phyloP scores from a whole-genome alignment of 1,140 invertebrate species.

The Solen grandis region DNA sequence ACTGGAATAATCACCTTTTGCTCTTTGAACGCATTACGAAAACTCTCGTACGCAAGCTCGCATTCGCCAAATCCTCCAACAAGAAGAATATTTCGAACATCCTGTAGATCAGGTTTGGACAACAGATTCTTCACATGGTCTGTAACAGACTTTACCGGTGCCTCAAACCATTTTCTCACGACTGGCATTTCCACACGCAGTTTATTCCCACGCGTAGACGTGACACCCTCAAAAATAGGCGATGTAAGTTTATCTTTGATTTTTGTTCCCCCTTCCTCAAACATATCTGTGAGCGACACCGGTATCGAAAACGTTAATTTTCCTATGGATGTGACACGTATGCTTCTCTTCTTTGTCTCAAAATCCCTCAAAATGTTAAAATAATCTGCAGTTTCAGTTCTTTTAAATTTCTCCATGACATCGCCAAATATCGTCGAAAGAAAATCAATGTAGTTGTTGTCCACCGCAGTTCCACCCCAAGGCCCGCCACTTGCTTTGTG shows the following conservation, averaged over 20 bases:
- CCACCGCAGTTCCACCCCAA: conserved; percentile 33
- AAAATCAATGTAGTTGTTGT: conserved; percentile 22
- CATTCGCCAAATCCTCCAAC: no score
- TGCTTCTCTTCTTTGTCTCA: conserved; percentile 27
- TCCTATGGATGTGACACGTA: neutral
- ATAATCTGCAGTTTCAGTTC: no score
- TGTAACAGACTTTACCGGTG: neutral
- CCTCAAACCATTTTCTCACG: neutral
- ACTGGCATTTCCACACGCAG: neutral
- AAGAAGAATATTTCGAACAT: no score
- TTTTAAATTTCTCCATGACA: no score
- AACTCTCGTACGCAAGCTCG: no score
- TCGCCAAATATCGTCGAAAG: conserved; percentile 1
- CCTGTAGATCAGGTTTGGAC: neutral
- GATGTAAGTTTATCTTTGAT: neutral
- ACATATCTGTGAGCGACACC: conserved; percentile 1
- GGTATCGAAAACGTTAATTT: conserved; percentile 10
- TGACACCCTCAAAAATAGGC: neutral
- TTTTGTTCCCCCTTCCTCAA: neutral
- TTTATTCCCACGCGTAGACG: conserved; percentile 8
- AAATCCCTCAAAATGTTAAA: no score
- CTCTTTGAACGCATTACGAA: no score
- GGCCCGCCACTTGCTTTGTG: no score
- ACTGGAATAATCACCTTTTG: no score
- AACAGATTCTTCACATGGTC: no score